These are phyloP conservation scores for Andrena chrysosceles DNA, from an alignment of 2,888 invertebrate species.

Conservation along the genomic window DNA sequence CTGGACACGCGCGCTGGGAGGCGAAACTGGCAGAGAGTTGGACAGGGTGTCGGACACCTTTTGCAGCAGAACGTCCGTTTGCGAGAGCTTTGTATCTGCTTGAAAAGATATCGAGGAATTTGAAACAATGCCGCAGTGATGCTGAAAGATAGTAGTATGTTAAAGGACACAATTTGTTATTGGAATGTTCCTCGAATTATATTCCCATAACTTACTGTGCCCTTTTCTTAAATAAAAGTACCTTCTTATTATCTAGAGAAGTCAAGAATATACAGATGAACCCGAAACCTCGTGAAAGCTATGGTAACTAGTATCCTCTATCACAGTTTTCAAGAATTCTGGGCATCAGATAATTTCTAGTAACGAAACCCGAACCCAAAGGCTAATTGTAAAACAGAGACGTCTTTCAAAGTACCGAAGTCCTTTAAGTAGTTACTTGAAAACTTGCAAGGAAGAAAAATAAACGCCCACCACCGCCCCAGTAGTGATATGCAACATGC, in stretches of 20 bases:
- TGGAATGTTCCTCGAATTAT: not conserved
- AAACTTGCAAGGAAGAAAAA: constrained; percentile 8
- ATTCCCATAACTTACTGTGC: too few species aligned
- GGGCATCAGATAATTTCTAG: not conserved
- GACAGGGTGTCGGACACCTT: constrained; percentile 82
- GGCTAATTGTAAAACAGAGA: not conserved
- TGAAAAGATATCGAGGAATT: not conserved
- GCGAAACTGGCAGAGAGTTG: constrained; percentile 66
- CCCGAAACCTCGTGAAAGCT: not conserved
- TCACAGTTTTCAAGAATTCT: not conserved
- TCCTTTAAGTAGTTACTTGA: not conserved
- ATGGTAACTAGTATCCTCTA: not conserved
- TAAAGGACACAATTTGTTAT: not conserved
- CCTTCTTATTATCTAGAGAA: not conserved
- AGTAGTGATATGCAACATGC: constrained; percentile 78
- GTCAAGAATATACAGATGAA: not conserved
- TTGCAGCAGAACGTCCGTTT: constrained; percentile 81
- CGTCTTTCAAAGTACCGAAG: not conserved
- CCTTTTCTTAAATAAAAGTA: too few species aligned
- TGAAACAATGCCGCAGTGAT: not conserved
- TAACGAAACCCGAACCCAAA: not conserved
- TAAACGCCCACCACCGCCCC: constrained; percentile 33
- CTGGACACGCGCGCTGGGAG: not conserved
- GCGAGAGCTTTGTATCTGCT: constrained; percentile 50
- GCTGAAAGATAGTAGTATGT: too few species aligned